Base-by-base conservation (phyloP, 1,140 invertebrate genomes). In the Apocrypta bakeri region DNA sequence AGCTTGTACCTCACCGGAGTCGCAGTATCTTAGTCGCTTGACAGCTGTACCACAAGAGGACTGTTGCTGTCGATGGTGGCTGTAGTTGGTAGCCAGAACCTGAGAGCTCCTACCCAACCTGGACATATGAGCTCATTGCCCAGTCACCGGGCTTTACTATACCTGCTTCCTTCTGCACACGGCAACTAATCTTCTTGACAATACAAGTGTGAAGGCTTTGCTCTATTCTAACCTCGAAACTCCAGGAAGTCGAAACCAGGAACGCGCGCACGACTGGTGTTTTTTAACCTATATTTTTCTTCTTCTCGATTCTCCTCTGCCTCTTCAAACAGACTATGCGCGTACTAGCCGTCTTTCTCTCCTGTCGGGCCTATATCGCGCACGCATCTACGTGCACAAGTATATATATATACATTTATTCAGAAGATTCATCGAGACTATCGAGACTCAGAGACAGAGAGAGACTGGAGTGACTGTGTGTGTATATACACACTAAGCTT, bases 61-160 rank as follows among this genome's bases (percentile, higher is more conserved):
- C 81, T 79, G 79, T 75, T 86, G 84, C 83, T 68, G 42, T 33
- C n/a, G 68, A 63, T 73, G 37, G n/a, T 72, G 71, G 61, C 80
- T 78, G 64, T 69, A 69, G 12, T 85, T 85, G 80, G 86, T 88
- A 80, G 86, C 87, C 87, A 89, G 85, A 89, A 90, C 83, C 86
- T 91, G 88, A 78, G 86, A 89, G 21, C 6, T 56, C 82, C 88
- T 88, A 85, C 87, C 87, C 87, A 89, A 83, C 84, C 86, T 90
- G 89, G 89, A 91, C 90, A 91, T 91, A 92, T 87, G 73, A 82
- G 63, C 24, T 71, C 81, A 83, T 83, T 77, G 75, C 68, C 56
- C 40, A 17, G 24, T 6, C 27, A 1, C 21, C 4, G 33, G 37
- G 40, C 42, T 29, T 17, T 27, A 1, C 11, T 9, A 1, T 66